Base-by-base conservation (phyloP, 1,140 invertebrate genomes). In the Pseudachorutes palmiensis region DNA sequence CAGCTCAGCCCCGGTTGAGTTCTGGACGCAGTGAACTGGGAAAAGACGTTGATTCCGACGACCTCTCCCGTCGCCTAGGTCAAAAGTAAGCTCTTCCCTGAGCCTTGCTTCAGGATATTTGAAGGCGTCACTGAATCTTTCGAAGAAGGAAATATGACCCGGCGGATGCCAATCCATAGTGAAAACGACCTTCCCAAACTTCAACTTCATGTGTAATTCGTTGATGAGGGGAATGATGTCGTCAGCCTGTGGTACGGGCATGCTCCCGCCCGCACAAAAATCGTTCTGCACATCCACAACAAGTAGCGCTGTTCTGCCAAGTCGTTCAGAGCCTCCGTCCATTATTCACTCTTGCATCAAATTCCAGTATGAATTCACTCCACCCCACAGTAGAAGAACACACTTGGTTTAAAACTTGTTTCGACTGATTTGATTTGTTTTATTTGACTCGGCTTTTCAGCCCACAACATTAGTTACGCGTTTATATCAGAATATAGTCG, bases 261-360 rank as follows among this genome's bases (percentile, higher is more conserved):
- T 12, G 12, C 24, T 31, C 29, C 59, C 59, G 14, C 32, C 59
- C 5, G 33, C 14, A 26, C 51, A 55, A 32, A 61, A 61, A 24
- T 61, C 59, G 30, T 61, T 61, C 24, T 61, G 59, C 5, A 61
- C 59, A 24, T 61, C 59, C 5, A 61, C 26, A 24, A 61, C 24
- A 12, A 61, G 5, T 3, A 61, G 59, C 14, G 59, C 59, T 26
- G n/a, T n/a, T n/a, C n/a, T n/a, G n/a, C n/a, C n/a, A n/a, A n/a
- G n/a, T n/a, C n/a, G n/a, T n/a, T n/a, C n/a, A n/a, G n/a, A n/a
- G n/a, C n/a, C n/a, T n/a, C n/a, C n/a, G n/a, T n/a, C n/a, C n/a
- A n/a, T n/a, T n/a, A n/a, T n/a, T n/a, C n/a, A n/a, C n/a, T n/a
- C n/a, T n/a, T n/a, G n/a, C n/a, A n/a, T n/a, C n/a, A n/a, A n/a